These are phyloP conservation scores for Tethea ocularis DNA, from an alignment of 2,888 invertebrate genomes.

Conservation along the genomic window DNA sequence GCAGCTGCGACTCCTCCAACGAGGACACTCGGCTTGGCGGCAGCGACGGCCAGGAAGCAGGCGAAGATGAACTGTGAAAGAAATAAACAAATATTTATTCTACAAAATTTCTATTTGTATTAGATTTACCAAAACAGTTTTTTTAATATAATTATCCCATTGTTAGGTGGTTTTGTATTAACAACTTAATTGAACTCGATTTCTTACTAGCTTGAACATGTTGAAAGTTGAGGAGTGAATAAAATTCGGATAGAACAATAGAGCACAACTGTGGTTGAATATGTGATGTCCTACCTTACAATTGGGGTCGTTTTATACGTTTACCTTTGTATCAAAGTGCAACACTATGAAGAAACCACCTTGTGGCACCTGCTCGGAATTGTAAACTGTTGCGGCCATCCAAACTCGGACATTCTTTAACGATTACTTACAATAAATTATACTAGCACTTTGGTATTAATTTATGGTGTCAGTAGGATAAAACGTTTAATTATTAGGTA, in stretches of 20 bases:
- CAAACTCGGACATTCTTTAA: constrained; percentile 17
- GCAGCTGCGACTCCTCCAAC: too few species aligned
- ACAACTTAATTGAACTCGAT: too few species aligned
- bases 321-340: constrained; percentile 36
- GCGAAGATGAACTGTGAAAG: constrained; percentile 55
- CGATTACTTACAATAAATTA: constrained; percentile 1
- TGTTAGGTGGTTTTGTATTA: too few species aligned
- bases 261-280: constrained; percentile 20
- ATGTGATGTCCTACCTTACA: constrained; percentile 26
- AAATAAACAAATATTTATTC: constrained; percentile 11
- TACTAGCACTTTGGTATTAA: constrained; percentile 6
- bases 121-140: too few species aligned
- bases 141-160: too few species aligned
- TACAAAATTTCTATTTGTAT: too few species aligned
- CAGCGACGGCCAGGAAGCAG: constrained; percentile 42
- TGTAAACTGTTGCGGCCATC: constrained; percentile 23
- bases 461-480: too few species aligned
- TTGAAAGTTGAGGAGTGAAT: constrained; percentile 30
- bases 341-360: constrained; percentile 47
- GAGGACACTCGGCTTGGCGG: too few species aligned
- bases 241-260: constrained; percentile 17
- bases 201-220: constrained; percentile 77
- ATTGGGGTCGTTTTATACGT: constrained; percentile 40
- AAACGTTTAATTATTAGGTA: too few species aligned
- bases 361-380: constrained; percentile 52